These are phyloP conservation scores for Sebastes itinus DNA, from an alignment of 2,797 vertebrate genomes.

Conservation along the genomic window DNA sequence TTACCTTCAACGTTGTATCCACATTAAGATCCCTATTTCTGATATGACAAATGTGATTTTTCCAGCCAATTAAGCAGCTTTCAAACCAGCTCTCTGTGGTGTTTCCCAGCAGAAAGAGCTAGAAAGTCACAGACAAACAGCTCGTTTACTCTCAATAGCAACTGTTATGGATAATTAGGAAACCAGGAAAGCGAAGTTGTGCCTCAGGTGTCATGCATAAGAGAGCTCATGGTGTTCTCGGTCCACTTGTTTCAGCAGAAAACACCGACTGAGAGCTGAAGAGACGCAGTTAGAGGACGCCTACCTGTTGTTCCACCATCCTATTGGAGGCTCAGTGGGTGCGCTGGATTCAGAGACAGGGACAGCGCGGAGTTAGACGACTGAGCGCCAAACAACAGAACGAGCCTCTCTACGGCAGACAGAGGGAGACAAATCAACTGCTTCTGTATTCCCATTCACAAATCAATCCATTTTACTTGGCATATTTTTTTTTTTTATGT, in stretches of 20 bases:
- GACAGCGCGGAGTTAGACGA: conserved; percentile 15
- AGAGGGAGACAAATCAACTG: conserved; percentile 21
- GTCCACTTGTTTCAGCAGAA: conserved; percentile 2
- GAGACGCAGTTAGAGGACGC: conserved; percentile 37
- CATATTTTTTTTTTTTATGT: background rate
- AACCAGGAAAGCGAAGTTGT: background rate
- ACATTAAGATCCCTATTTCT: background rate
- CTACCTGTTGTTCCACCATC: conserved; percentile 74
- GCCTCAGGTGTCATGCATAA: background rate
- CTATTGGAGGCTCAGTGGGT: conserved; percentile 25
- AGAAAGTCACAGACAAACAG: background rate
- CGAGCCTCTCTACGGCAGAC: background rate
- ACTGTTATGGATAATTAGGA: background rate
- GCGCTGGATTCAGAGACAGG: conserved; percentile 19
- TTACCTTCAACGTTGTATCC: conserved; percentile 57
- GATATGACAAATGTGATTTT: background rate
- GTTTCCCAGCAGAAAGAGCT: background rate
- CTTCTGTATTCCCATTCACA: conserved; percentile 45
- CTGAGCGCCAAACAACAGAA: background rate
- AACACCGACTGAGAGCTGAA: background rate
- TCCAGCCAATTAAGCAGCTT: conserved; percentile 8
- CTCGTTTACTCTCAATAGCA: background rate
- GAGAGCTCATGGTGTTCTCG: background rate
- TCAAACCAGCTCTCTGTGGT: background rate
- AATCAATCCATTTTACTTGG: background rate